Conservation (phyloP, 2,113 vertebrate species). For the Antigone vipio region DNA sequence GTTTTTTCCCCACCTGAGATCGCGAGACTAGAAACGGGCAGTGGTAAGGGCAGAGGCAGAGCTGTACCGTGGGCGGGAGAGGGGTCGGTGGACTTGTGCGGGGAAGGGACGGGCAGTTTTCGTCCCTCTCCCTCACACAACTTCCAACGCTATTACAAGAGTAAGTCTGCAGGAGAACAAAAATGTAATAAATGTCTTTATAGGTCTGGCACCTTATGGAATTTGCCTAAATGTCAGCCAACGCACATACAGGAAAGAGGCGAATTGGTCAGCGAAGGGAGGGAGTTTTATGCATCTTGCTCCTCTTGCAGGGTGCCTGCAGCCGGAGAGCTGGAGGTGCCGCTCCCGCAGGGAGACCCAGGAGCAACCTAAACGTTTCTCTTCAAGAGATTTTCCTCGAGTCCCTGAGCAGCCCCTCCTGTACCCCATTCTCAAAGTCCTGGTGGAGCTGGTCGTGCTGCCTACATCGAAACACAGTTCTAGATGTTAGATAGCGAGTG, state of each 20-base stretch:
- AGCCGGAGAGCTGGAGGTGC: fast-evolving
- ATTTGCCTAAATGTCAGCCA: neutral
- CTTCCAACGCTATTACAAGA: neutral
- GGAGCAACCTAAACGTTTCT: neutral
- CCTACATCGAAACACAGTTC: neutral
- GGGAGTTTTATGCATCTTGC: neutral
- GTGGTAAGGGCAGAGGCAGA: neutral
- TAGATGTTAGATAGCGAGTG: neutral
- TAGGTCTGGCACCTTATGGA: neutral
- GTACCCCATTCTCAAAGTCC: neutral
- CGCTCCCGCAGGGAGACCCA: neutral
- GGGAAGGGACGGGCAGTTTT: neutral
- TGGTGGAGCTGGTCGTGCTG: neutral
- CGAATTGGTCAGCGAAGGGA: neutral
- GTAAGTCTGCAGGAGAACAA: neutral
- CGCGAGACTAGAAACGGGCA: neutral
- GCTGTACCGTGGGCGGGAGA: fast-evolving
- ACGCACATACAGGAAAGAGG: neutral
- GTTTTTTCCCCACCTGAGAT: neutral
- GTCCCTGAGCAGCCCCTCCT: neutral
- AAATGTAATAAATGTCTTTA: neutral
- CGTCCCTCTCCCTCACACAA: neutral
- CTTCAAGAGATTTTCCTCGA: neutral
- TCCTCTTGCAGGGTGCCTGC: neutral
- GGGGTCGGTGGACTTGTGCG: fast-evolving